Conservation (phyloP, 1,140 invertebrate species). For the Sycophila sp. region DNA sequence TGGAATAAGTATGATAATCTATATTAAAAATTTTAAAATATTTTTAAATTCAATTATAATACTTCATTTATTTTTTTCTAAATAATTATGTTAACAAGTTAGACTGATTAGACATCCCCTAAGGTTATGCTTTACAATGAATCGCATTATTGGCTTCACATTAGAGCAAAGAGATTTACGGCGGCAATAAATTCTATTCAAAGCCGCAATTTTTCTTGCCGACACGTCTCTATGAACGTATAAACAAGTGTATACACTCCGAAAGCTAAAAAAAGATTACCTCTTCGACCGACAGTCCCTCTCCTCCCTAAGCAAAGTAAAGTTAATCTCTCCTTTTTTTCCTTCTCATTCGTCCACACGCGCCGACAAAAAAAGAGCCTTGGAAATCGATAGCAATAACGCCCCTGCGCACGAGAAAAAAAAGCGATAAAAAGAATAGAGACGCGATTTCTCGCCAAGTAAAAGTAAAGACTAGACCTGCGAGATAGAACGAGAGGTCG, state of each 20-base stretch:
- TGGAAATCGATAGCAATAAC: background rate
- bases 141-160: too few species aligned
- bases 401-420: background rate
- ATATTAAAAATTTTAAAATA: too few species aligned
- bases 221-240: conserved; percentile 4
- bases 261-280: background rate
- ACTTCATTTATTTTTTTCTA: too few species aligned
- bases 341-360: background rate
- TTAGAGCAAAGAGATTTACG: too few species aligned
- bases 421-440: background rate
- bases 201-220: conserved; percentile 9
- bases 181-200: background rate
- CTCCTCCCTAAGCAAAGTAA: background rate
- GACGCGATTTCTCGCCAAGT: too few species aligned
- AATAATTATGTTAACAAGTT: too few species aligned
- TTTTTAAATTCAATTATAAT: too few species aligned
- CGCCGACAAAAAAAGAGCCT: background rate
- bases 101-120: too few species aligned
- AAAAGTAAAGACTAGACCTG: too few species aligned
- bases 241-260: background rate
- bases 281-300: too few species aligned
- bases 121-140: too few species aligned
- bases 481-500: background rate
- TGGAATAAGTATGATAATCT: too few species aligned
- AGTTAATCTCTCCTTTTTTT: conserved; percentile 7